phyloP scores from a whole-genome alignment of 1,140 invertebrate species.

The Acromyrmex echinatior region DNA sequence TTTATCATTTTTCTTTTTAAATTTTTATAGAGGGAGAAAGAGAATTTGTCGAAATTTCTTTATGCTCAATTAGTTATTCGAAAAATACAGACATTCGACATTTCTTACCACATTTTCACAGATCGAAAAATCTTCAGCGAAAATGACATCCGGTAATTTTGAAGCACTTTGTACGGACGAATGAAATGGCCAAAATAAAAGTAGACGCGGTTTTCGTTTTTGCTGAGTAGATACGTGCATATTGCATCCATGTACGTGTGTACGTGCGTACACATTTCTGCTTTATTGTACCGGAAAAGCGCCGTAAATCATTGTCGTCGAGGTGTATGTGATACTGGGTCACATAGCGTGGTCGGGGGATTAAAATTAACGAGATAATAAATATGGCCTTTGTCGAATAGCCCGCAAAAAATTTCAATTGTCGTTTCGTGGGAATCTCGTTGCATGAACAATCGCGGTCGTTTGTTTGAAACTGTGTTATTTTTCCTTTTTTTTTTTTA shows the following conservation, averaged over 20 bases:
- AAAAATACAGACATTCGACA: neutral
- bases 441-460: neutral
- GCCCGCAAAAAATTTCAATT: conserved; percentile 54
- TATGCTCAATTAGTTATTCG: neutral
- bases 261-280: neutral
- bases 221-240: neutral
- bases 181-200: neutral
- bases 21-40: neutral
- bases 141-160: neutral
- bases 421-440: conserved; percentile 1
- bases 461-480: neutral
- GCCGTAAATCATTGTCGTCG: conserved; percentile 63
- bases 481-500: conserved; percentile 4
- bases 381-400: conserved; percentile 57
- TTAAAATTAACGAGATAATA: conserved; percentile 72
- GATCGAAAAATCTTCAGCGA: neutral
- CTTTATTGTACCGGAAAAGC: conserved; percentile 60
- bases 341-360: conserved; percentile 17
- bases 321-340: conserved; percentile 35
- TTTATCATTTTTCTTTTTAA: neutral
- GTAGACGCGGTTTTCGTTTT: neutral
- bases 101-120: neutral
- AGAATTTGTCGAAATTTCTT: neutral
- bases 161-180: neutral
- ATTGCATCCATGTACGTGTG: neutral